These are phyloP conservation scores for Cecropterus lyciades DNA, from an alignment of 1,140 invertebrate genomes.

Conservation along the genomic window DNA sequence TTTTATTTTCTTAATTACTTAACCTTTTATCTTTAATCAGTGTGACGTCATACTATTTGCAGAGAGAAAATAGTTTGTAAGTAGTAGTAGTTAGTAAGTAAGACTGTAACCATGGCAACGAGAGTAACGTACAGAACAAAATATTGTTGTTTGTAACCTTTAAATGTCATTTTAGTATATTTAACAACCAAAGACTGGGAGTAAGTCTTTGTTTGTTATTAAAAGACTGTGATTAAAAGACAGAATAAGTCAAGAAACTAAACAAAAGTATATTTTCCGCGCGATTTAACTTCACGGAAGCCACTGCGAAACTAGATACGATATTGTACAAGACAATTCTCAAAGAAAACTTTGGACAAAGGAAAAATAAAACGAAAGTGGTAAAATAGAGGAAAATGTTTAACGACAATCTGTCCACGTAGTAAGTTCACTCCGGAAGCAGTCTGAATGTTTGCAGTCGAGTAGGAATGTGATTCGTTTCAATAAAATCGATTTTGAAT, in stretches of 20 bases:
- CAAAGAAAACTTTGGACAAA: conserved; percentile 18
- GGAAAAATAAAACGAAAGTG: conserved; percentile 3
- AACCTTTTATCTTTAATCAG: no score
- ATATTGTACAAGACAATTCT: neutral
- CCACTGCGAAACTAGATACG: neutral
- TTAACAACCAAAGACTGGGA: no score
- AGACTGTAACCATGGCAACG: no score
- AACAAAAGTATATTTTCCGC: conserved; percentile 1
- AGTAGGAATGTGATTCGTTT: neutral
- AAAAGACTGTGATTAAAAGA: neutral
- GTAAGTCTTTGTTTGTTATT: neutral
- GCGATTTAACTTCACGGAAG: neutral
- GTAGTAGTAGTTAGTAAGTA: no score
- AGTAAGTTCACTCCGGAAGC: conserved; percentile 12
- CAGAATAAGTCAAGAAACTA: neutral
- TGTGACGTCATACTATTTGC: no score
- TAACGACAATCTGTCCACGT: conserved; percentile 15
- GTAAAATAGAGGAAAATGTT: conserved; percentile 15
- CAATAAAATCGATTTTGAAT: neutral
- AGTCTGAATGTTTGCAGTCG: conserved; percentile 4
- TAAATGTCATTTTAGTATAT: no score
- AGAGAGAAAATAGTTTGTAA: no score
- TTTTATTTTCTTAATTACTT: no score
- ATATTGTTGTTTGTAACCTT: no score
- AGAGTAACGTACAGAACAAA: no score